A percentile compares a stretch with the other conserved stretches of the same genome.
Conservation (phyloP, 2,888 invertebrate species). For the Ernsta delagoae region DNA sequence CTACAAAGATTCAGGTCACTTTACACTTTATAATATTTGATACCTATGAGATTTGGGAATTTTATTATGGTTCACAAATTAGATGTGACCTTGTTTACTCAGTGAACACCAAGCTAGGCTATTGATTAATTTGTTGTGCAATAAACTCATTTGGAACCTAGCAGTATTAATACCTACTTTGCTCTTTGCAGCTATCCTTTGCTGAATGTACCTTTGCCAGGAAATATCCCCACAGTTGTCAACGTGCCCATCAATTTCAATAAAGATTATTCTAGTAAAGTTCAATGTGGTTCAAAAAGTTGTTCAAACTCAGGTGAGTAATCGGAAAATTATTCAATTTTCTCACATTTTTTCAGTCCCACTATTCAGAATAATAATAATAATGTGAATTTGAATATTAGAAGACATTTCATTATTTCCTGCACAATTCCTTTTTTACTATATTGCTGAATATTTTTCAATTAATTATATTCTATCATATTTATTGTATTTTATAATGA, state of each 20-base stretch:
- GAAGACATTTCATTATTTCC: no score
- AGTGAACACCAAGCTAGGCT: neutral
- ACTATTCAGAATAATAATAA: neutral
- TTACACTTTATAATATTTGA: no score
- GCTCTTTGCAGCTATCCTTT: constrained; percentile 89
- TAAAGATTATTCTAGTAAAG: constrained; percentile 45
- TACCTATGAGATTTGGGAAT: no score
- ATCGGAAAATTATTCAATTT: constrained; percentile 1
- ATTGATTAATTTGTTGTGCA: neutral
- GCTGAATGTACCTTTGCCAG: constrained; percentile 94
- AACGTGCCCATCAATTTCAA: constrained; percentile 74
- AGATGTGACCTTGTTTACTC: no score
- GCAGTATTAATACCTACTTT: no score
- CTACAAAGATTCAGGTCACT: no score
- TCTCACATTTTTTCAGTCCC: neutral
- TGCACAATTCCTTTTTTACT: no score
- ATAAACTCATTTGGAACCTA: neutral
- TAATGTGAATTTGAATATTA: neutral
- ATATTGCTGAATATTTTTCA: no score
- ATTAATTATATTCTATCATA: no score
- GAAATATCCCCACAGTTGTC: constrained; percentile 92
- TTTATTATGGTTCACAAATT: no score
- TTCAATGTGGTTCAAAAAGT: constrained; percentile 49
- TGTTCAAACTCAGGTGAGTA: constrained; percentile 38
- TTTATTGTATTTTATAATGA: no score